These are phyloP conservation scores for Scarus forsteni DNA, from an alignment of 2,797 vertebrate species.

Conservation along the genomic window DNA sequence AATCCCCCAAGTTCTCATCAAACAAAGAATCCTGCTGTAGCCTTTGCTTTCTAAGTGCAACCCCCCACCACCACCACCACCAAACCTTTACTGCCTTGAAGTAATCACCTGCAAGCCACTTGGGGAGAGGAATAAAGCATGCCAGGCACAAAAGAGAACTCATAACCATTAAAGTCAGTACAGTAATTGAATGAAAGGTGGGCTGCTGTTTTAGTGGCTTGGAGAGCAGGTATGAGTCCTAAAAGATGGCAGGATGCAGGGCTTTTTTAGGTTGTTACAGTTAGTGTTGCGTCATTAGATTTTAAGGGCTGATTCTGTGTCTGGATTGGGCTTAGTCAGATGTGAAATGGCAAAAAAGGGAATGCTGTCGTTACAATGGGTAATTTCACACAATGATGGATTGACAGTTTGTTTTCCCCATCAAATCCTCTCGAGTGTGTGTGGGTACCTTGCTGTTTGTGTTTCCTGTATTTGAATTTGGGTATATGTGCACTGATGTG, in stretches of 20 bases:
- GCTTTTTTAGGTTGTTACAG: constrained; percentile 55
- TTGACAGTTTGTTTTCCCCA: constrained; percentile 52
- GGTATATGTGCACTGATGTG: constrained; percentile 48
- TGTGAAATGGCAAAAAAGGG: constrained; percentile 64
- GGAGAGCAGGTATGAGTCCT: constrained; percentile 61
- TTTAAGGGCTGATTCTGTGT: constrained; percentile 54
- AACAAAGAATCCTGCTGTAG: constrained; percentile 41
- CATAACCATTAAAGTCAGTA: constrained; percentile 76
- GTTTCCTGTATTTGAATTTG: constrained; percentile 48
- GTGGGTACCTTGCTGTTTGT: constrained; percentile 43
- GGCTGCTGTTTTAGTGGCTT: constrained; percentile 72
- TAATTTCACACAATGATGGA: constrained; percentile 69
- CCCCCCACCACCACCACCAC: constrained; percentile 23
- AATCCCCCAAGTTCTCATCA: constrained; percentile 51
- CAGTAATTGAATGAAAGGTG: constrained; percentile 75
- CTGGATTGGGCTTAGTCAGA: constrained; percentile 57
- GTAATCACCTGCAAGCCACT: constrained; percentile 74
- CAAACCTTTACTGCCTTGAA: constrained; percentile 69
- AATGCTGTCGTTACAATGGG: constrained; percentile 33
- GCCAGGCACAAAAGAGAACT: constrained; percentile 64
- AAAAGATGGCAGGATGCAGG: constrained; percentile 46
- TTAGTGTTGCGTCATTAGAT: constrained; percentile 64
- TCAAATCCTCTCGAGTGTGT: constrained; percentile 30
- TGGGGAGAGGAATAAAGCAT: constrained; percentile 61
- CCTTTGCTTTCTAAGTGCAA: constrained; percentile 44